Evolutionary conservation across 2,797 vertebrate species (phyloP), one percentile per base, ranked within the genome.

Genomic region (Philypnodon macrostomus): DNA sequence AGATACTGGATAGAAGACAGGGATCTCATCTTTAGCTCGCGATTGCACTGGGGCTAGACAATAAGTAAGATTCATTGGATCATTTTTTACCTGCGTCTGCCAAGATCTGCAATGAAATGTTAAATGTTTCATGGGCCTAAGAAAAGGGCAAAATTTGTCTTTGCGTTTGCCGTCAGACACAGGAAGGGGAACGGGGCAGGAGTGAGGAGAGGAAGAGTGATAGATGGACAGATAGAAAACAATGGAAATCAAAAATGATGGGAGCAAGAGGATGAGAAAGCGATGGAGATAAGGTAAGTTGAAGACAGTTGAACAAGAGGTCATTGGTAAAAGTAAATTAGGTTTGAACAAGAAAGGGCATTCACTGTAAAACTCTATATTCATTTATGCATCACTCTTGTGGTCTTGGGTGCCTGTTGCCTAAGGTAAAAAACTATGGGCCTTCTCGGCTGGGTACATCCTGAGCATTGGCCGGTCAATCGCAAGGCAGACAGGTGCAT

Each of bases 61-160:
- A 95, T 95, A 93, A 95, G 94, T 85, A 89, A 94, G 93, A 98
- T 97, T 96, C 93, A 98, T 96, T 95, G 92, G 92, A 88, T 89
- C 91, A 95, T 98, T 94, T 95, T 93, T 98, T 95, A 96, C 92
- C 92, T 90, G 93, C 92, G 92, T 94, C 92, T 94, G 93, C 92
- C 92, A 93, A 91, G 90, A 94, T 92, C 92, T 90, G 92, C 93
- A 97, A 98, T 98, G 93, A 97, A 97, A 98, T 96, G 93, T 92
- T 98, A 93, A 98, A 98, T 98, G 94, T 98, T 98, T 98, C 93
- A 98, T 98, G 93, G 93, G 92, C 73, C n/a, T 90, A 92, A 88
- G 92, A 94, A 94, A 96, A 95, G 93, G 94, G 92, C 91, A 92
- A 90, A 92, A 96, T 98, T 94, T 94, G 92, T 97, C 95, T 97